These are phyloP conservation scores for Erinaceus europaeus DNA, from an alignment of 2,113 vertebrate species.

Conservation along the genomic window DNA sequence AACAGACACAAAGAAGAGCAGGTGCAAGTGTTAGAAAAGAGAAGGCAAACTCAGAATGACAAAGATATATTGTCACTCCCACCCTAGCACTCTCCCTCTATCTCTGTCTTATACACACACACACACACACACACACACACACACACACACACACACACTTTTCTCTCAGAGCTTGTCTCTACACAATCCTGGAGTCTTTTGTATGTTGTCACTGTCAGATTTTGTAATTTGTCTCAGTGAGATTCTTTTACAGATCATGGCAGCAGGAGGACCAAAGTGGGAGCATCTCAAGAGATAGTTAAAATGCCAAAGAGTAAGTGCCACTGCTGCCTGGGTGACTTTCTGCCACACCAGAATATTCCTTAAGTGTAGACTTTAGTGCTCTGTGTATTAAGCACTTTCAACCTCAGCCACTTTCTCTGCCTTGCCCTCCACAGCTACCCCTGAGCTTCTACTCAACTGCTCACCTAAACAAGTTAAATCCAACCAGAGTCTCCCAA, in stretches of 20 bases:
- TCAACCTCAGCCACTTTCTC: neutral
- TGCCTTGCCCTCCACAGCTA: neutral
- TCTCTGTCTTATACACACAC: too few relatives aligned
- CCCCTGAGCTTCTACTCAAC: neutral
- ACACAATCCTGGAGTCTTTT: neutral
- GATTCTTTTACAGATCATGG: neutral
- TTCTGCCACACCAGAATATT: neutral
- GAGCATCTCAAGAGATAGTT: constrained; percentile 1
- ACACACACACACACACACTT: too few relatives aligned
- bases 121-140: too few relatives aligned
- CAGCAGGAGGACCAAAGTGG: constrained; percentile 36
- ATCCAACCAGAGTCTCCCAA: neutral
- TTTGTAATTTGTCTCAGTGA: constrained; percentile 23
- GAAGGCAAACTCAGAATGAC: neutral
- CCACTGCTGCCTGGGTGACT: neutral
- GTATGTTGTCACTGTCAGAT: neutral
- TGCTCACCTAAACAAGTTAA: neutral
- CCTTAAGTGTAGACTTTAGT: neutral
- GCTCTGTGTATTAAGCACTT: neutral
- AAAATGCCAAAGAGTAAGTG: constrained; percentile 25
- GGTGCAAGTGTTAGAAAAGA: rapidly evolving
- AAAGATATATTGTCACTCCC: neutral
- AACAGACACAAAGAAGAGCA: neutral
- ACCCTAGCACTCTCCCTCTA: neutral
- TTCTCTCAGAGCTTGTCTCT: neutral